phyloP scores from a whole-genome alignment of 2,888 invertebrate species.

The Harpalus rufipes region DNA sequence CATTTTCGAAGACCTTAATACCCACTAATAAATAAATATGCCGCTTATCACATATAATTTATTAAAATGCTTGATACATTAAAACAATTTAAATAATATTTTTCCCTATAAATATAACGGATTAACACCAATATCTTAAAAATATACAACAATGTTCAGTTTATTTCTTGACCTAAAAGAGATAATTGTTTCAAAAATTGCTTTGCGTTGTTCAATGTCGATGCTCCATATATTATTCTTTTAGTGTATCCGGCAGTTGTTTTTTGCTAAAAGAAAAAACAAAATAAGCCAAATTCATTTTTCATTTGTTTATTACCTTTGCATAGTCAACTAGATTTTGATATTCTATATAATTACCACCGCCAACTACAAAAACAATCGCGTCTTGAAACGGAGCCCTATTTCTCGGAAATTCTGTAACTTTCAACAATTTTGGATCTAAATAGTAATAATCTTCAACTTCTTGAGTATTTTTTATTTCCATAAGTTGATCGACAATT shows the following conservation, averaged over 20 bases:
- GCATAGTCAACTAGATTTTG: conserved; percentile 98
- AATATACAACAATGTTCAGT: conserved; percentile 50
- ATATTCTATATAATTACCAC: conserved; percentile 99
- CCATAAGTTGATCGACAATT: conserved; percentile 93
- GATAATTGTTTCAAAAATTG: conserved; percentile 96
- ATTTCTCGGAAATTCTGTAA: conserved; percentile 83
- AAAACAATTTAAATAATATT: conserved; percentile 56
- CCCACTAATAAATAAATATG: too few relatives aligned
- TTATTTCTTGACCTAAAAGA: conserved; percentile 87
- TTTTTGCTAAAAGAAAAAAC: conserved; percentile 81
- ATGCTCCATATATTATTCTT: conserved; percentile 96
- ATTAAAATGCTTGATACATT: conserved; percentile 56
- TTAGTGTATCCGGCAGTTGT: conserved; percentile 84
- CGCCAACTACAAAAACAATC: conserved; percentile 94
- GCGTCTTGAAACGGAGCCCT: conserved; percentile 90
- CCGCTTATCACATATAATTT: too few relatives aligned
- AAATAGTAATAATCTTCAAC: conserved; percentile 94
- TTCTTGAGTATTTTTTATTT: conserved; percentile 87
- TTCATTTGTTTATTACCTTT: conserved; percentile 80
- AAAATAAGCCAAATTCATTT: conserved; percentile 25
- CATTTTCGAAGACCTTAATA: too few relatives aligned
- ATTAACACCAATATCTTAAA: conserved; percentile 48
- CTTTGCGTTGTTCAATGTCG: conserved; percentile 94
- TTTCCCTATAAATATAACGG: conserved; percentile 50
- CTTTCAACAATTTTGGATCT: conserved; percentile 95